A percentile compares a stretch with the other conserved stretches of the same genome.
Evolutionary conservation across 1,140 invertebrate species (phyloP).

Genomic region (Drosophila nasuta): DNA sequence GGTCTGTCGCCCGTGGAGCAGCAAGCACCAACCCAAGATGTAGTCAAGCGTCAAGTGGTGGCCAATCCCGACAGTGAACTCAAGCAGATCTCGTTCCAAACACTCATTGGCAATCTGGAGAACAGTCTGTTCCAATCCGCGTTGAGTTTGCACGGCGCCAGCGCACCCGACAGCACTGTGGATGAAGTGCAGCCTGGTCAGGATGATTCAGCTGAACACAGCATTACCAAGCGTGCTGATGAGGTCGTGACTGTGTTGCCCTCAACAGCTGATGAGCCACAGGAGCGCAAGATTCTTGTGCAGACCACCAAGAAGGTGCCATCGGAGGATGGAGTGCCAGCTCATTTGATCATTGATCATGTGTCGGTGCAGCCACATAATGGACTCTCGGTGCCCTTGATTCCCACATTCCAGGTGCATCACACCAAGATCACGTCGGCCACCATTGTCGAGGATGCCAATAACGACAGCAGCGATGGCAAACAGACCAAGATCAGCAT

Average conservation of each 20-base stretch:
- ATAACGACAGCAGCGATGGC: slow-evolving; percentile 63
- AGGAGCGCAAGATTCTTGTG: slow-evolving; percentile 61
- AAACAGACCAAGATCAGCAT: slow-evolving; percentile 78
- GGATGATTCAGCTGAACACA: slow-evolving; percentile 26
- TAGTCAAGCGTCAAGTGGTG: slow-evolving; percentile 70
- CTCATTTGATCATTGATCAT: slow-evolving; percentile 75
- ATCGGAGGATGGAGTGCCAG: slow-evolving; percentile 51
- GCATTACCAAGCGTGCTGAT: slow-evolving; percentile 58
- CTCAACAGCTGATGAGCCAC: slow-evolving; percentile 17
- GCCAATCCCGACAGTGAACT: slow-evolving; percentile 64
- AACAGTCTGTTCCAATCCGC: slow-evolving; percentile 75
- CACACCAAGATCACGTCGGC: slow-evolving; percentile 72
- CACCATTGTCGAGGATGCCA: slow-evolving; percentile 67
- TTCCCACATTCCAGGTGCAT: slow-evolving; percentile 78
- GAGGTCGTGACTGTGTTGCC: slow-evolving; percentile 17
- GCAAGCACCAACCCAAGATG: slow-evolving; percentile 47
- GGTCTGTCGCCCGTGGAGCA: slow-evolving; percentile 32
- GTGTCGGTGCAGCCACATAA: slow-evolving; percentile 73
- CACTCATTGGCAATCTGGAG: slow-evolving; percentile 74
- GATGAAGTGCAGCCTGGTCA: slow-evolving; percentile 51
- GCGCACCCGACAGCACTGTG: slow-evolving; percentile 49
- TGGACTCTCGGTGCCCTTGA: slow-evolving; percentile 55
- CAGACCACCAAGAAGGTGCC: slow-evolving; percentile 75
- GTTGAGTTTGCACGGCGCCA: slow-evolving; percentile 58
- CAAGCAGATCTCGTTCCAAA: slow-evolving; percentile 74